Evolutionary conservation across 64 coral and sea anemone species (phyloP).

Genomic region (Montipora foliosa): DNA sequence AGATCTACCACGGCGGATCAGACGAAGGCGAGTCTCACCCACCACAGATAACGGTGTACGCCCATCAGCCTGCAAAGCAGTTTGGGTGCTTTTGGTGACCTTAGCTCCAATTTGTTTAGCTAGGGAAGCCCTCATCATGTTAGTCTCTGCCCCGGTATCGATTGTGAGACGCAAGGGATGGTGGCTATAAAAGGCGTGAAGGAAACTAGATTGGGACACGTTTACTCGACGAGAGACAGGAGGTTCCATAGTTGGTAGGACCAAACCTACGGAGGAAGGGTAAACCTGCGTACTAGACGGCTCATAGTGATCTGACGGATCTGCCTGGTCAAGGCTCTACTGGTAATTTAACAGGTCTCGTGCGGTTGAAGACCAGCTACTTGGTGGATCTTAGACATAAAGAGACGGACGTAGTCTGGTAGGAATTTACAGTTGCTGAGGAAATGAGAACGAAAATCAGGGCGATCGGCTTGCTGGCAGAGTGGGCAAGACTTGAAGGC

Average conservation of each 20-base stretch:
- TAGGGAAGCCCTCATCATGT: conserved; percentile 23
- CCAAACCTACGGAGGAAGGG: too few species aligned
- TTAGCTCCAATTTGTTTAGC: neutral
- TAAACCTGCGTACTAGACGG: too few species aligned
- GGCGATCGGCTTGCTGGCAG: conserved; percentile 6
- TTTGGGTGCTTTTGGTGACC: conserved; percentile 9
- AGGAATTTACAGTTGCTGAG: conserved; percentile 10
- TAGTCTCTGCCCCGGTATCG: conserved; percentile 34
- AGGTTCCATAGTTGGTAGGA: neutral
- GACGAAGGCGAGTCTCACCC: neutral
- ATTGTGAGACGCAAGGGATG: conserved; percentile 44
- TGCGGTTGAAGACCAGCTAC: neutral
- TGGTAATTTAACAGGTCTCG: too few species aligned
- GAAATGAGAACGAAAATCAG: conserved; percentile 6
- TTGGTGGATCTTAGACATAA: neutral
- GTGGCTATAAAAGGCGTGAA: conserved; percentile 39
- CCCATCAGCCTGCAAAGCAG: conserved; percentile 6
- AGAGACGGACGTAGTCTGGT: neutral
- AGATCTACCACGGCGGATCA: too few species aligned
- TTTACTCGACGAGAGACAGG: conserved; percentile 4
- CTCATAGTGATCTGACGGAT: too few species aligned
- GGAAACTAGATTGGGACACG: conserved; percentile 23
- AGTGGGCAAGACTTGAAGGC: neutral
- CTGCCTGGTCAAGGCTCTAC: too few species aligned
- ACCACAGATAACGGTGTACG: conserved; percentile 4